A percentile compares a stretch with the other conserved stretches of the same genome.
These are phyloP conservation scores for Drosophila suboccidentalis DNA, from an alignment of 2,888 invertebrate genomes.

Conservation along the genomic window DNA sequence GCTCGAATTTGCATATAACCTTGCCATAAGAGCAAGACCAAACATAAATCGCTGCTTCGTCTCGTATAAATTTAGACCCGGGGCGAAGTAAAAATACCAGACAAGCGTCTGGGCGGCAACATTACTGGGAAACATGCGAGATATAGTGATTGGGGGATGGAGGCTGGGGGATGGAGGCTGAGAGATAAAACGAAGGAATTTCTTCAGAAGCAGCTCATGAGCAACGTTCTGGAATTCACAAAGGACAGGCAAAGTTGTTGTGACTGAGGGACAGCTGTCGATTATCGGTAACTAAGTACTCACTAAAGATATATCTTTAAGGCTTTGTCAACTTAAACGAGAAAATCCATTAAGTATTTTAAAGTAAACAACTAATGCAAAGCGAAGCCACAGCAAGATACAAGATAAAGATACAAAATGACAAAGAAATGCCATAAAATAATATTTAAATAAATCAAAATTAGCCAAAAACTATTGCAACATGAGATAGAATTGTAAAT, in stretches of 20 bases:
- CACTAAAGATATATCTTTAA: constrained; percentile 8
- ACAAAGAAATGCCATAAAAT: constrained; percentile 37
- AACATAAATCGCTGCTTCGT: constrained; percentile 53
- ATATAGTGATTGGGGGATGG: neutral
- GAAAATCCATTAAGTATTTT: constrained; percentile 7
- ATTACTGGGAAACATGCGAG: neutral
- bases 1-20: constrained; percentile 32
- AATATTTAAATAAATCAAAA: constrained; percentile 70
- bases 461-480: constrained; percentile 42
- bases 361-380: constrained; percentile 3
- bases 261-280: constrained; percentile 7
- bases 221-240: constrained; percentile 13
- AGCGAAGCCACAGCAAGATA: neutral
- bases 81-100: constrained; percentile 41
- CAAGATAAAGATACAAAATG: neutral
- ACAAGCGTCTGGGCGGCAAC: constrained; percentile 42
- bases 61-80: constrained; percentile 64
- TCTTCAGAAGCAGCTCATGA: constrained; percentile 5
- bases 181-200: constrained; percentile 4
- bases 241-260: constrained; percentile 11
- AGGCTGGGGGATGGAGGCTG: neutral
- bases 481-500: constrained; percentile 19
- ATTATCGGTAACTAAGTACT: constrained; percentile 17
- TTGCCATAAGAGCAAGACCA: constrained; percentile 32
- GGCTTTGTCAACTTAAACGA: neutral